Evolutionary conservation across 2,888 invertebrate genomes (phyloP).

Genomic region (Ditylenchus weischeri): DNA sequence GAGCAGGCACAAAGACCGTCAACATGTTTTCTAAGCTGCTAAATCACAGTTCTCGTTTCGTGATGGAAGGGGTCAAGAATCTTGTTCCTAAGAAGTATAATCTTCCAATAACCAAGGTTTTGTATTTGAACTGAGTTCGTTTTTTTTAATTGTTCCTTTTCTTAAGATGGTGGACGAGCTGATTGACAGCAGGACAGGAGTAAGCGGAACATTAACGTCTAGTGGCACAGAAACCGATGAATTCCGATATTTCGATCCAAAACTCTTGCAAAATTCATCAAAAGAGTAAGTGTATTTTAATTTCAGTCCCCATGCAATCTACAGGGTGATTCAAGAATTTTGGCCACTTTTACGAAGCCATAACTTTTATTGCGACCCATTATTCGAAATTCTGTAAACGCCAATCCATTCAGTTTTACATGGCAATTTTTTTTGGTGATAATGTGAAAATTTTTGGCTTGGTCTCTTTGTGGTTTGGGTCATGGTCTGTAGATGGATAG

Average conservation of each 20-base stretch:
- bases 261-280: conserved; percentile 70
- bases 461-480: too few relatives aligned
- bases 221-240: conserved; percentile 77
- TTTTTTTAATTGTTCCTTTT: too few relatives aligned
- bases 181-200: conserved; percentile 43
- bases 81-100: conserved; percentile 90
- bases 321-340: too few relatives aligned
- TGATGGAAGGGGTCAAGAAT: conserved; percentile 87
- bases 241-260: conserved; percentile 90
- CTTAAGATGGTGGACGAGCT: conserved; percentile 49
- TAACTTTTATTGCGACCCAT: too few relatives aligned
- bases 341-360: too few relatives aligned
- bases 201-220: conserved; percentile 74
- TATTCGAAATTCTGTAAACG: too few relatives aligned
- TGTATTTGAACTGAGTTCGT: background rate
- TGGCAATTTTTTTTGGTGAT: too few relatives aligned
- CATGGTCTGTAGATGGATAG: too few relatives aligned
- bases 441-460: too few relatives aligned
- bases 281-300: conserved; percentile 41
- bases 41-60: conserved; percentile 92
- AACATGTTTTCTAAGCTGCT: conserved; percentile 97
- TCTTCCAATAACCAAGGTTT: conserved; percentile 61
- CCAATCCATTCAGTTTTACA: too few relatives aligned
- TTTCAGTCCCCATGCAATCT: background rate
- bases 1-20: conserved; percentile 82